These are phyloP conservation scores for Crossocerus cetratus DNA, from an alignment of 2,888 invertebrate species.

Conservation along the genomic window DNA sequence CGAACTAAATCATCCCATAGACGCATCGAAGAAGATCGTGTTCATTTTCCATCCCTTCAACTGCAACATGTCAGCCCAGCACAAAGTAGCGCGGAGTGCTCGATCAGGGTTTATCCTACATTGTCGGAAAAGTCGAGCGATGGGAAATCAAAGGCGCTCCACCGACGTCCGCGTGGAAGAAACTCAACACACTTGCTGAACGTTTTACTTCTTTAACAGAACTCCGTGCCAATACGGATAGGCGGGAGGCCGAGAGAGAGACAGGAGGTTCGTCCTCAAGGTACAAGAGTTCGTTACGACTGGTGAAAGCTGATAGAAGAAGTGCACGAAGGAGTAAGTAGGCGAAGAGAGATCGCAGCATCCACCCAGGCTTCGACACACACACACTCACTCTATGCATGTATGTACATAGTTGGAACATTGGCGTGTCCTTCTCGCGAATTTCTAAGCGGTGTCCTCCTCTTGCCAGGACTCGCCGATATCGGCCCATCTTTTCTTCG, in stretches of 20 bases:
- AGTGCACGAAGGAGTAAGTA: slow-evolving; percentile 61
- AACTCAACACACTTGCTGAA: slow-evolving; percentile 30
- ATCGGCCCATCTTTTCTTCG: neutral
- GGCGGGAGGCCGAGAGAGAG: slow-evolving; percentile 18
- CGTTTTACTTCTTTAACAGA: slow-evolving; percentile 19
- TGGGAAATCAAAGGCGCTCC: slow-evolving; percentile 40
- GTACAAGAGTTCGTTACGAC: slow-evolving; percentile 36
- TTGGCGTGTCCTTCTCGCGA: slow-evolving; percentile 46
- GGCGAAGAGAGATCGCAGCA: slow-evolving; percentile 67
- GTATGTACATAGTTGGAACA: neutral
- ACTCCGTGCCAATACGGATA: slow-evolving; percentile 7
- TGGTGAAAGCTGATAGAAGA: slow-evolving; percentile 36
- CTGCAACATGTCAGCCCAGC: too few species aligned
- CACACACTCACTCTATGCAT: too few species aligned
- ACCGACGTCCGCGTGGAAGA: slow-evolving; percentile 14
- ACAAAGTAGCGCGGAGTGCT: neutral
- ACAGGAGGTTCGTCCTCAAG: slow-evolving; percentile 30
- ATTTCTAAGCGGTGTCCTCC: slow-evolving; percentile 37
- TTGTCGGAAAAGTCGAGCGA: slow-evolving; percentile 22
- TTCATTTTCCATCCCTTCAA: too few species aligned
- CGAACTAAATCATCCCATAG: too few species aligned
- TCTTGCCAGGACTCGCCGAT: neutral
- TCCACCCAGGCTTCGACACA: slow-evolving; percentile 30
- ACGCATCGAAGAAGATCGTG: too few species aligned
- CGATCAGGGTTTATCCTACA: slow-evolving; percentile 31